These are phyloP conservation scores for Triplophysa siluroides DNA, from an alignment of 2,113 vertebrate genomes.

Conservation along the genomic window DNA sequence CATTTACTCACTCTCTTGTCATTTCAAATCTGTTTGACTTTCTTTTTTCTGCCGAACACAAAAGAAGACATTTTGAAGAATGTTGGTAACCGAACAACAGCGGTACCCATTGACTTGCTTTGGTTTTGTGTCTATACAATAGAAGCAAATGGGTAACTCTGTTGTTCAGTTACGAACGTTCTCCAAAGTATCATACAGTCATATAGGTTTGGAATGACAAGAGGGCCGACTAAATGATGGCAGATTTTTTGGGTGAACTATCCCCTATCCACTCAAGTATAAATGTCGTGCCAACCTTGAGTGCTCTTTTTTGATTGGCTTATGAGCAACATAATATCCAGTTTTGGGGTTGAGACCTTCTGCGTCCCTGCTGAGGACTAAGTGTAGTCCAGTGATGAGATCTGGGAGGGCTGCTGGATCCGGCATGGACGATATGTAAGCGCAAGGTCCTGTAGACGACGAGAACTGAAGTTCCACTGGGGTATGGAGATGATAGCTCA, in stretches of 20 bases:
- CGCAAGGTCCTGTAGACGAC: conserved; percentile 64
- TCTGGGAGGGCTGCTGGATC: conserved; percentile 51
- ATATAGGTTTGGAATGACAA: too few relatives aligned
- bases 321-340: not conserved
- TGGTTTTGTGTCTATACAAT: too few relatives aligned
- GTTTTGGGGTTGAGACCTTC: conserved; percentile 9
- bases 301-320: conserved; percentile 1
- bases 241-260: too few relatives aligned
- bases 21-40: too few relatives aligned
- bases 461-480: conserved; percentile 52
- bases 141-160: too few relatives aligned
- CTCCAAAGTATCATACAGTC: too few relatives aligned
- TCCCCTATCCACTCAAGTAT: not conserved
- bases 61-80: too few relatives aligned
- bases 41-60: too few relatives aligned
- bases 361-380: conserved; percentile 13
- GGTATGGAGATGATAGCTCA: conserved; percentile 67
- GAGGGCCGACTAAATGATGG: not conserved
- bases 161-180: too few relatives aligned
- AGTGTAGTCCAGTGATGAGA: conserved; percentile 51
- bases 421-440: conserved; percentile 63
- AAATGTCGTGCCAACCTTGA: not conserved
- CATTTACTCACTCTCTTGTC: too few relatives aligned
- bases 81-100: too few relatives aligned
- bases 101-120: too few relatives aligned